Evolutionary conservation across 2,113 vertebrate species (phyloP).

Genomic region (Gymnorhina tibicen): DNA sequence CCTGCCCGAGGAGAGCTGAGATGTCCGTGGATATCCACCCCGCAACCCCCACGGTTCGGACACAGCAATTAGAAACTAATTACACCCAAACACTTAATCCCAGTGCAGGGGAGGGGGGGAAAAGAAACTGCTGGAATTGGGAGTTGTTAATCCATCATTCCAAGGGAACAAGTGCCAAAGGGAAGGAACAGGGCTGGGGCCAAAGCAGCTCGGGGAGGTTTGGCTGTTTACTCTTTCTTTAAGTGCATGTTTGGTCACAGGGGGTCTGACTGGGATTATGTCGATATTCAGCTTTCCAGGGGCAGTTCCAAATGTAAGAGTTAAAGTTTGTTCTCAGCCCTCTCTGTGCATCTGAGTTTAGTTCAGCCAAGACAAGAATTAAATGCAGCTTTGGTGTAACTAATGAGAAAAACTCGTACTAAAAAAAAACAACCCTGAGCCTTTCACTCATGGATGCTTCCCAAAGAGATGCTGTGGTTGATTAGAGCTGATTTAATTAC

Average conservation of each 20-base stretch:
- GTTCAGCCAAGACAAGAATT: background rate
- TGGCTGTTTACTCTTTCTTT: constrained; percentile 65
- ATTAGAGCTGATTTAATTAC: background rate
- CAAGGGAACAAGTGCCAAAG: constrained; percentile 43
- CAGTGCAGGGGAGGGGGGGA: background rate
- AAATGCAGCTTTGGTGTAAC: background rate
- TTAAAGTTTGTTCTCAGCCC: background rate
- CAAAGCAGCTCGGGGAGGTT: constrained; percentile 45
- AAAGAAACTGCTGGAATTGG: constrained; percentile 25
- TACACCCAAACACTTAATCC: constrained; percentile 58
- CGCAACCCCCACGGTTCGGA: background rate
- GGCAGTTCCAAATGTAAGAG: constrained; percentile 32
- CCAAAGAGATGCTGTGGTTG: background rate
- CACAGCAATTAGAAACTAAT: constrained; percentile 67
- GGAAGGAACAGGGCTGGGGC: constrained; percentile 27
- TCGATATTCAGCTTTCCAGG: constrained; percentile 58
- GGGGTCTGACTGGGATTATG: constrained; percentile 32
- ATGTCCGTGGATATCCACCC: background rate
- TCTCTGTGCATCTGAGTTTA: background rate
- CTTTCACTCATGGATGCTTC: background rate
- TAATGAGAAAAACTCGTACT: background rate
- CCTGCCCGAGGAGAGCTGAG: background rate
- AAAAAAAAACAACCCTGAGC: background rate
- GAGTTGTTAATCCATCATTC: constrained; percentile 67
- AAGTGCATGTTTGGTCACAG: constrained; percentile 51